Percentiles rank a stretch among this genome's conserved stretches.
These are phyloP conservation scores for Drosophila pseudoananassae DNA, from an alignment of 1,140 invertebrate species.

Conservation along the genomic window DNA sequence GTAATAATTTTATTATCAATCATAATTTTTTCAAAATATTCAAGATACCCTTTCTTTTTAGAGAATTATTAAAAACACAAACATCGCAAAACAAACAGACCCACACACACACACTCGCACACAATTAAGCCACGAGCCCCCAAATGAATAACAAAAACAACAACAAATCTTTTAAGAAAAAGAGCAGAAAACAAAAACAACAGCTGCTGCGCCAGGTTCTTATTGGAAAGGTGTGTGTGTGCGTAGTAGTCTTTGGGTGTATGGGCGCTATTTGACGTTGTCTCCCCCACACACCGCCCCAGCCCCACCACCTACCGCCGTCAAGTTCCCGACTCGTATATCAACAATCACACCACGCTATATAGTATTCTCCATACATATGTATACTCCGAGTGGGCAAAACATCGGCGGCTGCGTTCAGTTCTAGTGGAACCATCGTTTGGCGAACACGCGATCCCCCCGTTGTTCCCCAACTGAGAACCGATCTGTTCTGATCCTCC, in stretches of 20 bases:
- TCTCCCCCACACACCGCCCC: neutral
- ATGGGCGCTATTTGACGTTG: neutral
- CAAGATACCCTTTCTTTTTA: neutral
- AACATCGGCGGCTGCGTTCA: slow-evolving; percentile 68
- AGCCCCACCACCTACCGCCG: neutral
- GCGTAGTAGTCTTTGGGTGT: neutral
- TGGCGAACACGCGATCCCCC: slow-evolving; percentile 59
- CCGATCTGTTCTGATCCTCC: neutral
- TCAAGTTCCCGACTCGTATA: slow-evolving; percentile 58
- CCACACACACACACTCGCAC: neutral
- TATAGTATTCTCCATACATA: neutral
- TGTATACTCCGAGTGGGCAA: slow-evolving; percentile 1
- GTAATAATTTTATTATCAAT: neutral
- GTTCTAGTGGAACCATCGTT: slow-evolving; percentile 77
- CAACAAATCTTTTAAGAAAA: neutral
- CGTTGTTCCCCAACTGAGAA: slow-evolving; percentile 8
- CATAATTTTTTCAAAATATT: neutral
- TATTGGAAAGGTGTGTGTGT: neutral
- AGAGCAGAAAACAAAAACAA: slow-evolving; percentile 3
- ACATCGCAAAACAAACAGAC: neutral
- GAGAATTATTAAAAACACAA: neutral
- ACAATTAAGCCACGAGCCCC: neutral
- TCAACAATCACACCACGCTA: slow-evolving; percentile 73
- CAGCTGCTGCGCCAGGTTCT: slow-evolving; percentile 2
- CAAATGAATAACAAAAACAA: neutral